Evolutionary conservation across 2,888 invertebrate genomes (phyloP).

Genomic region (Belgica antarctica): DNA sequence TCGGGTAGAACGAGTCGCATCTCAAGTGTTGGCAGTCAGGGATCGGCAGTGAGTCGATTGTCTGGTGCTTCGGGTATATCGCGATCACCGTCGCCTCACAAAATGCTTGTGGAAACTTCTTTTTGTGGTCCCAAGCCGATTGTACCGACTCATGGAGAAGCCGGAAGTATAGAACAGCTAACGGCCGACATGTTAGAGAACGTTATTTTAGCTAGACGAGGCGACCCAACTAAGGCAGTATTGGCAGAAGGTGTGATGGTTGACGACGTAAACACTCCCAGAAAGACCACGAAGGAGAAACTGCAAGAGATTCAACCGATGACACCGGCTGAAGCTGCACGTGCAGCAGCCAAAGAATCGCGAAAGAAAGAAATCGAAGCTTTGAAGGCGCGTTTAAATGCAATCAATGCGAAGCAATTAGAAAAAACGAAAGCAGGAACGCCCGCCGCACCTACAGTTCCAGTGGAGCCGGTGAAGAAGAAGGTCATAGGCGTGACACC

Average conservation of each 20-base stretch:
- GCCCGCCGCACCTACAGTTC: neutral
- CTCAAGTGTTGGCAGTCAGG: constrained; percentile 79
- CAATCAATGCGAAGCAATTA: constrained; percentile 31
- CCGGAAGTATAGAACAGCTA: constrained; percentile 56
- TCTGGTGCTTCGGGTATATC: constrained; percentile 61
- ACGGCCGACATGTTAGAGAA: constrained; percentile 60
- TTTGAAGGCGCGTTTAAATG: constrained; percentile 30
- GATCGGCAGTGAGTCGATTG: constrained; percentile 62
- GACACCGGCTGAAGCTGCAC: constrained; percentile 45
- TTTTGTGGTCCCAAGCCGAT: constrained; percentile 83
- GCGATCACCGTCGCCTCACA: constrained; percentile 85
- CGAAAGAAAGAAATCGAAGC: constrained; percentile 38
- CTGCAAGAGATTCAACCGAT: constrained; percentile 6
- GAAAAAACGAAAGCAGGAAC: constrained; percentile 16
- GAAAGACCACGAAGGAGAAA: constrained; percentile 44
- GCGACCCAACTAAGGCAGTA: constrained; percentile 64
- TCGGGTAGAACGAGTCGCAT: constrained; percentile 78
- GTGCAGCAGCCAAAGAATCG: constrained; percentile 23
- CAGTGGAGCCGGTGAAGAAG: constrained; percentile 30
- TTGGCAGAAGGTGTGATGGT: constrained; percentile 64
- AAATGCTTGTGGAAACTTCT: constrained; percentile 84
- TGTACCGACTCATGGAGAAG: constrained; percentile 57
- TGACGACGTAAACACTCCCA: constrained; percentile 52
- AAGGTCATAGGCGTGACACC: constrained; percentile 53
- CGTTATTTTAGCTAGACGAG: constrained; percentile 61